Evolutionary conservation across 1,140 invertebrate species (phyloP), one percentile per base, ranked within the genome.

Genomic region (Metopolophium dirhodum): DNA sequence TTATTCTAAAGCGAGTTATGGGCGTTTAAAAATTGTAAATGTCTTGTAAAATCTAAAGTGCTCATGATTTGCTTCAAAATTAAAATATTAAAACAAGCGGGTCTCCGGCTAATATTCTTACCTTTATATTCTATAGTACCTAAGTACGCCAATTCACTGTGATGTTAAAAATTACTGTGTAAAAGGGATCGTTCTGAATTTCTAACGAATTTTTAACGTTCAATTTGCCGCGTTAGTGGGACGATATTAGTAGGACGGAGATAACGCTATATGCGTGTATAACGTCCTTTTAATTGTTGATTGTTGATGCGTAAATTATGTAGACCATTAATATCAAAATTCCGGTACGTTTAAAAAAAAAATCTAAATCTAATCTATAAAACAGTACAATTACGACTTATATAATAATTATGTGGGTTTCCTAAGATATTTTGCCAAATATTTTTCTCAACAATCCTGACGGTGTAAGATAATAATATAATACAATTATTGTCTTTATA

Each of bases 351-450:
- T 77, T 77, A 35, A 30, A n/a, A 77, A n/a, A 77, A 77, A 77
- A n/a, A 77, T 77, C 30, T n/a, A 77, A 77, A 77, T n/a, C 30
- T 77, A 77, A 77, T 77, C 61, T 77, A 18, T 18, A n/a, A n/a
- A 77, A 77, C 61, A 77, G n/a, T n/a, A 14, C n/a, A 77, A 35
- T 77, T n/a, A n/a, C 30, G n/a, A n/a, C 61, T 77, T 77, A 77
- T 77, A n/a, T 77, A 77, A 77, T n/a, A 77, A 77, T 77, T 77
- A n/a, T 77, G 61, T n/a, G 61, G 30, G 61, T 77, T 77, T 77
- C 61, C 61, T 77, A n/a, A 77, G 61, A 77, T 77, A 77, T 77
- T 54, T 54, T 77, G 61, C 14, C 61, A 77, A 77, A 77, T 77
- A 77, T 77, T 77, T 68, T 77, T 77, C 61, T 77, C 30, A 30